Evolutionary conservation across 92 coral and sea anemone genomes (phyloP).

Genomic region (Palythoa grandiflora): DNA sequence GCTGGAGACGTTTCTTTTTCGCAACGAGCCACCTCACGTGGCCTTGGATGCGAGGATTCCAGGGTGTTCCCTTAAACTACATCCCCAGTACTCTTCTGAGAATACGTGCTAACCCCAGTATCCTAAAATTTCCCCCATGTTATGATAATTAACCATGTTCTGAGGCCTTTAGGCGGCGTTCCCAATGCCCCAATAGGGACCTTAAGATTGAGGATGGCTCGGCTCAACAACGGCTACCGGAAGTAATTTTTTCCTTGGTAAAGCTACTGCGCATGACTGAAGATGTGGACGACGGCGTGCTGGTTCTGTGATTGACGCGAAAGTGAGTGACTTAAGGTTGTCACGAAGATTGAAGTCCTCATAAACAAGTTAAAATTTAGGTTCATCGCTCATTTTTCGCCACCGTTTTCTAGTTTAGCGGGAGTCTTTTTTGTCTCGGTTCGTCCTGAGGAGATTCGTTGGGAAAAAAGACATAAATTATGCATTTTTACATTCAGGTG

Average conservation of each 20-base stretch:
- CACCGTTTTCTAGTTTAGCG: conserved; percentile 9
- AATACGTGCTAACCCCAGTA: no score
- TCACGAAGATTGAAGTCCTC: conserved; percentile 41
- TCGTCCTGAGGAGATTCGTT: conserved; percentile 3
- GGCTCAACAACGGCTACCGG: conserved; percentile 52
- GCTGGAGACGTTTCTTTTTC: no score
- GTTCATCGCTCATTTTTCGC: conserved; percentile 21
- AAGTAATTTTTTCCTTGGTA: conserved; percentile 32
- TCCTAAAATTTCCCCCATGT: no score
- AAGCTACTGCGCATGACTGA: conserved; percentile 46
- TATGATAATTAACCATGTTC: no score
- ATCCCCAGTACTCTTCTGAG: no score
- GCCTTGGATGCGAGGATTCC: no score
- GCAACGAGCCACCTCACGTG: no score
- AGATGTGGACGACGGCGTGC: conserved; percentile 50
- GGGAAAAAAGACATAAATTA: conserved; percentile 6
- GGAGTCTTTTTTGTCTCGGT: neutral
- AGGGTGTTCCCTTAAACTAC: no score
- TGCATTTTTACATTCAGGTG: conserved; percentile 44
- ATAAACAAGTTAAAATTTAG: conserved; percentile 38
- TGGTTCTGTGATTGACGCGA: conserved; percentile 35
- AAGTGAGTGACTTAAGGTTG: conserved; percentile 45
- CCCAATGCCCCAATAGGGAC: no score
- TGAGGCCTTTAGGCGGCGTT: no score
- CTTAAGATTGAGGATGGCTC: conserved; percentile 60